Percentiles rank a stretch among this genome's conserved stretches.
phyloP scores from a whole-genome alignment of 2,797 vertebrate genomes.

The Trematomus bernacchii region DNA sequence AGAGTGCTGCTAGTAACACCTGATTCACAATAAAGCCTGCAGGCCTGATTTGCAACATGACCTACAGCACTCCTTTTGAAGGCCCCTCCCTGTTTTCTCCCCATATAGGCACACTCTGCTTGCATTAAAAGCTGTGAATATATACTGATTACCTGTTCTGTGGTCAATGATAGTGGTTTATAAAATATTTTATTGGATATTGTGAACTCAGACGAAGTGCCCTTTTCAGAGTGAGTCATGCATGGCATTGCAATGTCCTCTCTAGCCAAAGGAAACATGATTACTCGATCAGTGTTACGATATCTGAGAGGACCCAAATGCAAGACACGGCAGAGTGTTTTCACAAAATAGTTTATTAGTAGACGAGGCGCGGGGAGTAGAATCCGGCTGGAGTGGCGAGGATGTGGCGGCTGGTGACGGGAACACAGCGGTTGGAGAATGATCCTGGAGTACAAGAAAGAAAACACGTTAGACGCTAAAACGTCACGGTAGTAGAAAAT shows the following conservation, averaged over 20 bases:
- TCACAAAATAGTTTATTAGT: no score
- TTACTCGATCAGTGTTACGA: conserved; percentile 34
- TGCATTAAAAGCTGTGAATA: conserved; percentile 52
- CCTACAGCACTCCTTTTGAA: conserved; percentile 68
- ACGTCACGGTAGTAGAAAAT: no score
- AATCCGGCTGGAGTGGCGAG: no score
- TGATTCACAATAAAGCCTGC: conserved; percentile 82
- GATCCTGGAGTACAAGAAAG: no score
- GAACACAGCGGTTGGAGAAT: no score
- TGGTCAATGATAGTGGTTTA: conserved; percentile 48
- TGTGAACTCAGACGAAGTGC: conserved; percentile 58
- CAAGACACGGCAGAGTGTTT: no score
- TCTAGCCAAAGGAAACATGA: conserved; percentile 36
- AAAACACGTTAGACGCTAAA: no score
- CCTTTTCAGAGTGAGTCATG: conserved; percentile 62
- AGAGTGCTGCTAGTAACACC: conserved; percentile 70
- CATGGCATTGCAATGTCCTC: conserved; percentile 54
- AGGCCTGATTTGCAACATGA: conserved; percentile 88
- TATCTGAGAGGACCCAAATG: no score
- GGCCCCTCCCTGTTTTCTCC: conserved; percentile 40
- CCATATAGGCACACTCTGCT: conserved; percentile 17
- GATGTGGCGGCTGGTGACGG: no score
- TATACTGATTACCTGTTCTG: conserved; percentile 59
- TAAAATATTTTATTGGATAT: conserved; percentile 54
- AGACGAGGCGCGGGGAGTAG: no score